Conservation (phyloP, 1,140 invertebrate genomes). For the Sesamia nonagrioides region DNA sequence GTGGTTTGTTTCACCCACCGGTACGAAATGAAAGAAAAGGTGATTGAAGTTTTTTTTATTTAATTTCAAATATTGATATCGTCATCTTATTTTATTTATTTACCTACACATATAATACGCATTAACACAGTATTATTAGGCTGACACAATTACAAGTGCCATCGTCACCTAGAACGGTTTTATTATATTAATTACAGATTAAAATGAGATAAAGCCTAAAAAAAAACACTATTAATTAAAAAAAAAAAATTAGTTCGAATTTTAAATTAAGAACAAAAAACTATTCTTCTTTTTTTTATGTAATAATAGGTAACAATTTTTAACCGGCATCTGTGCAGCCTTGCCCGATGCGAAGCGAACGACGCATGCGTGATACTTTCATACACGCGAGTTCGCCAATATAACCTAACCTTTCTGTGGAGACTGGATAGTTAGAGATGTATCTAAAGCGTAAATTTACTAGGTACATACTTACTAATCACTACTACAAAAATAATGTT, state of each 20-base stretch:
- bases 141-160: neutral
- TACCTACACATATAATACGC: neutral
- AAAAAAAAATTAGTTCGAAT: neutral
- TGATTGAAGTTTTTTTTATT: neutral
- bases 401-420: too few relatives aligned
- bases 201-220: neutral
- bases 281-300: neutral
- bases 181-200: conserved; percentile 15
- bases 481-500: too few relatives aligned
- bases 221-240: neutral
- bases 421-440: too few relatives aligned
- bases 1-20: neutral
- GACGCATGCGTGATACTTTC: too few relatives aligned
- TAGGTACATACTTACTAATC: too few relatives aligned
- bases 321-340: too few relatives aligned
- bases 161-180: conserved; percentile 15
- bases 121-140: neutral
- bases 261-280: neutral
- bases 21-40: conserved; percentile 32
- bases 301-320: too few relatives aligned
- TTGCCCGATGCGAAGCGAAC: too few relatives aligned
- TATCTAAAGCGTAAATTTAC: too few relatives aligned
- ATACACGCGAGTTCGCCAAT: too few relatives aligned
- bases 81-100: neutral
- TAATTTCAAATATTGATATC: neutral